These are phyloP conservation scores for Thalassarche chlororhynchos DNA, from an alignment of 2,113 vertebrate genomes.

Conservation along the genomic window DNA sequence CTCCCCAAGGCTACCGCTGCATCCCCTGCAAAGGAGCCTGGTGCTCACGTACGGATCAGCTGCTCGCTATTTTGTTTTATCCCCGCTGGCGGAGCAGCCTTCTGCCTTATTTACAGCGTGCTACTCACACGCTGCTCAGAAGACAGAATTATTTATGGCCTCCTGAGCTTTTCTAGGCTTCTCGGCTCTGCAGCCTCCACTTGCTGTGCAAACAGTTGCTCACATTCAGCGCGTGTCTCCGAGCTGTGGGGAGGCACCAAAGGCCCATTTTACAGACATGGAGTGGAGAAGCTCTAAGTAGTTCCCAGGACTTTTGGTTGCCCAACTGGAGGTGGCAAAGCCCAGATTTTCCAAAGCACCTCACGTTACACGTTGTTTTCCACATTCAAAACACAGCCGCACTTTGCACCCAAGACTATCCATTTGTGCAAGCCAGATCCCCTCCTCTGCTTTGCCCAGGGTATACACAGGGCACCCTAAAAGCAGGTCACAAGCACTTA, in stretches of 20 bases:
- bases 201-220: not conserved
- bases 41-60: not conserved
- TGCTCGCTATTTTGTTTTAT: not conserved
- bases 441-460: not conserved
- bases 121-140: not conserved
- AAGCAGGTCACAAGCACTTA: not conserved
- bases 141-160: not conserved
- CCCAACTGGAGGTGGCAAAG: not conserved
- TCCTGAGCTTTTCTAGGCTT: not conserved
- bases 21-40: not conserved
- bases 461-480: not conserved
- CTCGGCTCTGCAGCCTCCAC: not conserved
- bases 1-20: not conserved
- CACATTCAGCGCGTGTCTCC: accelerated
- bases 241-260: not conserved
- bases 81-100: not conserved
- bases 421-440: not conserved
- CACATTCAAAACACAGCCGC: accelerated
- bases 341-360: not conserved
- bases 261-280: not conserved
- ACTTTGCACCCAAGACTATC: accelerated
- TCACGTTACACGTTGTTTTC: not conserved
- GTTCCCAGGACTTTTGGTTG: not conserved
- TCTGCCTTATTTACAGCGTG: not conserved
- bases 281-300: not conserved